Evolutionary conservation across 37 sponge, comb jelly and placozoan species (phyloP).

Genomic region (Oscarella lobularis): DNA sequence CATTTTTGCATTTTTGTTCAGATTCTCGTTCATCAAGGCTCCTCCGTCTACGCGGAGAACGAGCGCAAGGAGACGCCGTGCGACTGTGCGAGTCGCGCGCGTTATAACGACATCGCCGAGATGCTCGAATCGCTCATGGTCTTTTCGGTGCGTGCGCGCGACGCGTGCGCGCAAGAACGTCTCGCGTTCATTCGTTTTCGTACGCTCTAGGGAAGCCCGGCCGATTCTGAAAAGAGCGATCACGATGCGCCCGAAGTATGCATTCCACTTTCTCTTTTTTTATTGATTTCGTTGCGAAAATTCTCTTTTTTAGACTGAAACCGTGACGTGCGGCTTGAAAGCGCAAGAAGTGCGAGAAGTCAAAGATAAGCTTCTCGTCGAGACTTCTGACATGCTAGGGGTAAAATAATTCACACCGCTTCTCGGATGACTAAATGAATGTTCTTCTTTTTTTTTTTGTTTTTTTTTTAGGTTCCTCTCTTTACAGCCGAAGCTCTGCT

Average conservation of each 20-base stretch:
- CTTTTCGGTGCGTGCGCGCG: conserved; percentile 43
- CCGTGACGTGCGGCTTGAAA: conserved; percentile 23
- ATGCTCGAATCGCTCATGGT: conserved; percentile 66
- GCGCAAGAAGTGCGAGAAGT: conserved; percentile 45
- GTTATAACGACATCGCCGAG: conserved; percentile 35
- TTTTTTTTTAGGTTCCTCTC: conserved; percentile 42
- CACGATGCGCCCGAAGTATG: too few relatives aligned
- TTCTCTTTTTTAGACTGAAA: too few relatives aligned
- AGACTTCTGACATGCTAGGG: conserved; percentile 74
- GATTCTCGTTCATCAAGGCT: conserved; percentile 31
- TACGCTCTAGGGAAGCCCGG: too few relatives aligned
- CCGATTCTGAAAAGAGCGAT: too few relatives aligned
- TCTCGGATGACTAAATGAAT: background rate
- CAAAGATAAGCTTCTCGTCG: conserved; percentile 69
- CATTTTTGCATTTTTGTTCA: too few relatives aligned
- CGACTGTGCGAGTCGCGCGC: conserved; percentile 30
- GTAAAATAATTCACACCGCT: conserved; percentile 8
- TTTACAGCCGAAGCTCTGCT: conserved; percentile 76
- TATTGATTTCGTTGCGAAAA: too few relatives aligned
- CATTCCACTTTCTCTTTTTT: too few relatives aligned
- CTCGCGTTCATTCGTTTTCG: too few relatives aligned
- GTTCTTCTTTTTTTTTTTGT: background rate
- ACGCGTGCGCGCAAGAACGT: background rate
- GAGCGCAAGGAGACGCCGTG: conserved; percentile 48
- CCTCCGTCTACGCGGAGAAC: conserved; percentile 44